Evolutionary conservation across 2,113 vertebrate genomes (phyloP).

Genomic region (Poeciliopsis occidentalis): DNA sequence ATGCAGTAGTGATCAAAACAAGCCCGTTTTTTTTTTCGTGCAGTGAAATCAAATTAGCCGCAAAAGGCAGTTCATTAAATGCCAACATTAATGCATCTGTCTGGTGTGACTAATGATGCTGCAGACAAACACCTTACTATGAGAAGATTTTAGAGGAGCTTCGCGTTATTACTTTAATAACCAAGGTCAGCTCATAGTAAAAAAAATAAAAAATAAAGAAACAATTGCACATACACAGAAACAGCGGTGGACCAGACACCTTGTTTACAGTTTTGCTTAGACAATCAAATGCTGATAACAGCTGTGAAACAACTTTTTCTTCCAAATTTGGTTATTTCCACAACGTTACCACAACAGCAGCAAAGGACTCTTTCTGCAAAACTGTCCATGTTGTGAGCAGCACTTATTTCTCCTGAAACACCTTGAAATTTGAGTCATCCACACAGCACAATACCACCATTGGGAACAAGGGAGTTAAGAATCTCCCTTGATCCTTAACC

Average conservation of each 20-base stretch:
- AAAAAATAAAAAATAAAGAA: neutral
- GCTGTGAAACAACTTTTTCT: neutral
- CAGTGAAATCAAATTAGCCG: slow-evolving; percentile 56
- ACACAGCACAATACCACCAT: neutral
- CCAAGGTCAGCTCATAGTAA: neutral
- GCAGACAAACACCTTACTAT: slow-evolving; percentile 53
- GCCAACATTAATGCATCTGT: slow-evolving; percentile 53
- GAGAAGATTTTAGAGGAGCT: slow-evolving; percentile 17
- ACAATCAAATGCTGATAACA: neutral
- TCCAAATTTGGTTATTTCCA: neutral
- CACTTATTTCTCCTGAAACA: neutral
- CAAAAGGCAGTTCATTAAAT: slow-evolving; percentile 50
- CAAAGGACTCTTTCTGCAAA: neutral
- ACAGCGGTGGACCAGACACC: neutral
- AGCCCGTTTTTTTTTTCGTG: slow-evolving; percentile 30
- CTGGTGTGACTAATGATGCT: slow-evolving; percentile 57
- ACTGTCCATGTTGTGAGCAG: neutral
- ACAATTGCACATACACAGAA: slow-evolving; percentile 1
- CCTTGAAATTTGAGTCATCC: neutral
- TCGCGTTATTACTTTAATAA: slow-evolving; percentile 13
- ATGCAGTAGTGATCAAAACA: slow-evolving; percentile 36
- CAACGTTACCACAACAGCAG: neutral
- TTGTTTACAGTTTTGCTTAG: slow-evolving; percentile 14
- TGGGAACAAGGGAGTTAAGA: neutral
- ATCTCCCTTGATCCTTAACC: no score